These are phyloP conservation scores for Trachelus troglodyta DNA, from an alignment of 2,888 invertebrate species.

Conservation along the genomic window DNA sequence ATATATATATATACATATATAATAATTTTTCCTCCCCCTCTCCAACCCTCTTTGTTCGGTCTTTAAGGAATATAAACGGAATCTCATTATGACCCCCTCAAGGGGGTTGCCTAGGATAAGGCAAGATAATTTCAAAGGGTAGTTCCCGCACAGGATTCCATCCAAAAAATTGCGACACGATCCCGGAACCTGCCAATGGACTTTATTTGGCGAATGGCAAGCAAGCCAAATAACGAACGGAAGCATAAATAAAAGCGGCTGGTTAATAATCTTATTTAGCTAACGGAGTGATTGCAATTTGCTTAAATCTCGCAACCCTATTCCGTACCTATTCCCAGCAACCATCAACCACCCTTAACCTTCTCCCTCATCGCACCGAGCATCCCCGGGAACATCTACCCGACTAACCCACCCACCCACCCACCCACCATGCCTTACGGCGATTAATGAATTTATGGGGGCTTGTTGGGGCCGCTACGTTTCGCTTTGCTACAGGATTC, in stretches of 20 bases:
- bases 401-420: slow-evolving; percentile 1
- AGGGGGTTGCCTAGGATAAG: background rate
- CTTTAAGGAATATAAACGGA: slow-evolving; percentile 13
- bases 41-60: background rate
- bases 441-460: slow-evolving; percentile 60
- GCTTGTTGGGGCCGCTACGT: slow-evolving; percentile 48
- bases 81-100: slow-evolving; percentile 8
- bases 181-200: background rate
- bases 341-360: background rate
- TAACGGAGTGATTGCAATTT: slow-evolving; percentile 58
- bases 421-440: slow-evolving; percentile 38
- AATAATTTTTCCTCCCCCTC: background rate
- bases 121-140: background rate
- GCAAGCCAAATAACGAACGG: slow-evolving; percentile 40
- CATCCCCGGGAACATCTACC: background rate
- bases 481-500: slow-evolving; percentile 52
- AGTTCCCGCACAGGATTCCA: background rate
- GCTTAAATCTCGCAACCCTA: slow-evolving; percentile 54
- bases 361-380: background rate
- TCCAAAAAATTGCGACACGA: accelerated
- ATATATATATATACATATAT: slow-evolving; percentile 7
- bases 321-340: slow-evolving; percentile 17
- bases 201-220: background rate
- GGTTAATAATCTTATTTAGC: slow-evolving; percentile 59
- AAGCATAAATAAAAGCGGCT: slow-evolving; percentile 55